A percentile compares a stretch with the other conserved stretches of the same genome.
These are phyloP conservation scores for Pseudotriccus pelzelni DNA, from an alignment of 2,797 vertebrate species.

Conservation along the genomic window DNA sequence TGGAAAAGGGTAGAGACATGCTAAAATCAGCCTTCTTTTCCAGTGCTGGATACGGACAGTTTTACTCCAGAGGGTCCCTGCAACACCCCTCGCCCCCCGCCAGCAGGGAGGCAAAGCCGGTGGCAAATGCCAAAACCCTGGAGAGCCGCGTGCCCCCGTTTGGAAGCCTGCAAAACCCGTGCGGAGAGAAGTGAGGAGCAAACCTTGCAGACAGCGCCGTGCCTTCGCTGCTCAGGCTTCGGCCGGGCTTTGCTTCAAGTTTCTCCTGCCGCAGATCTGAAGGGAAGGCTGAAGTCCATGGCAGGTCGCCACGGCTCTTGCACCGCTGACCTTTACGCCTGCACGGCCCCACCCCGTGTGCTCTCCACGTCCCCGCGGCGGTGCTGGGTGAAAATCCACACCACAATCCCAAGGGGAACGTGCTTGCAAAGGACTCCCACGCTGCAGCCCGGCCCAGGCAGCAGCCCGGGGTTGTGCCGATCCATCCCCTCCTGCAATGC, in stretches of 20 bases:
- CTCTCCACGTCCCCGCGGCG: rapidly evolving
- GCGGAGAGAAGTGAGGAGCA: not conserved
- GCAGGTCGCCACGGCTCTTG: not conserved
- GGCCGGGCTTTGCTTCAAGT: rapidly evolving
- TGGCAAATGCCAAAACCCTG: rapidly evolving
- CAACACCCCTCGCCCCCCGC: not conserved
- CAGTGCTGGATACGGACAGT: rapidly evolving
- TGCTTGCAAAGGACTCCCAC: rapidly evolving
- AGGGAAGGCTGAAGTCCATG: slow-evolving; percentile 10
- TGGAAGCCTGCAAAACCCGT: not conserved
- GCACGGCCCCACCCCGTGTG: rapidly evolving
- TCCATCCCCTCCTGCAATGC: rapidly evolving
- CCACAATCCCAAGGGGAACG: rapidly evolving
- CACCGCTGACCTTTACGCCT: slow-evolving; percentile 27
- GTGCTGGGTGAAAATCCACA: not conserved
- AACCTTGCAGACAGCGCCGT: not conserved
- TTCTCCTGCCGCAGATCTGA: not conserved
- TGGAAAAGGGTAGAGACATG: rapidly evolving
- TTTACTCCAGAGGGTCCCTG: not conserved
- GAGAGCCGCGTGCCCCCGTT: not conserved
- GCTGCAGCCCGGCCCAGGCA: not conserved
- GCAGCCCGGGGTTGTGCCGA: not conserved
- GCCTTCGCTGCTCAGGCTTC: not conserved
- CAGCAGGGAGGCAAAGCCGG: not conserved
- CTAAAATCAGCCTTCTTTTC: not conserved